phyloP scores from a whole-genome alignment of 2,113 vertebrate species.

The Struthidea cinerea region DNA sequence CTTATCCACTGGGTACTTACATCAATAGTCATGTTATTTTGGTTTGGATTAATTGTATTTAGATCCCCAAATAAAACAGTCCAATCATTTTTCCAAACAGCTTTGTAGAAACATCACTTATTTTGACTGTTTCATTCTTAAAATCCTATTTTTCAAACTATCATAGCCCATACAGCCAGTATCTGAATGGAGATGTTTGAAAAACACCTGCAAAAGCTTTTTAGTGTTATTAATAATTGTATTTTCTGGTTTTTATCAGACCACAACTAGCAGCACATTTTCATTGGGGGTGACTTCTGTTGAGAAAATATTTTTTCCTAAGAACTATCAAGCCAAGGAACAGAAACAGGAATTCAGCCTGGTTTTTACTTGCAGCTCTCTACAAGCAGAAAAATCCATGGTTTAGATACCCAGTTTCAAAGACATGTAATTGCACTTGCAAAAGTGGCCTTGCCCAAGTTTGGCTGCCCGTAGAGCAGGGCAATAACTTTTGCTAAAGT shows the following conservation, averaged over 20 bases:
- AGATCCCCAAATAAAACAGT: not conserved
- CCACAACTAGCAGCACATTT: not conserved
- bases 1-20: not conserved
- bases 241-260: not conserved
- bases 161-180: not conserved
- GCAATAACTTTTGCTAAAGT: not conserved
- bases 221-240: not conserved
- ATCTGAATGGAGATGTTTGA: not conserved
- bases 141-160: not conserved
- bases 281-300: not conserved
- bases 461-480: not conserved
- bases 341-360: not conserved
- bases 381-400: not conserved
- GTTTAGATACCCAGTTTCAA: not conserved
- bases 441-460: not conserved
- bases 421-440: not conserved
- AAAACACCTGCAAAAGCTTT: not conserved
- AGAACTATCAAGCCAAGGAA: not conserved
- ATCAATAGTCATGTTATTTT: not conserved
- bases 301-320: not conserved
- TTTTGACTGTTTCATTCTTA: not conserved
- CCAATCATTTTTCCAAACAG: not conserved
- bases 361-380: not conserved
- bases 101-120: not conserved
- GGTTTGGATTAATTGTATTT: not conserved